These are phyloP conservation scores for Eospalax fontanierii DNA, from an alignment of 2,797 vertebrate species.

Conservation along the genomic window DNA sequence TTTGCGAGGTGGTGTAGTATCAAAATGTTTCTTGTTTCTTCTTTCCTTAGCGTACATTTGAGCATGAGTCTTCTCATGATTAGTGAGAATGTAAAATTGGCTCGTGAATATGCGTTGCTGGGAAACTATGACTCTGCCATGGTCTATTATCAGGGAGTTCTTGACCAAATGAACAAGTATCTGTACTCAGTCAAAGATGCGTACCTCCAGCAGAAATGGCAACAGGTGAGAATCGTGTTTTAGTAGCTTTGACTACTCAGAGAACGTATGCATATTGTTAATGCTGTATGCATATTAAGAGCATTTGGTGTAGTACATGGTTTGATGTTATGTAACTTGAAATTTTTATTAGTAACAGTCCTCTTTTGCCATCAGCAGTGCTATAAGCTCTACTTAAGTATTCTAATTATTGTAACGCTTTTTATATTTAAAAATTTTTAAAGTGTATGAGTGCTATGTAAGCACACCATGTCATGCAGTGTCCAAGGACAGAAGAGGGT, in stretches of 20 bases:
- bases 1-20: constrained; percentile 46
- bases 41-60: constrained; percentile 85
- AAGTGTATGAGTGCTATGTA: too few relatives aligned
- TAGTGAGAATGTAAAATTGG: constrained; percentile 97
- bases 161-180: constrained; percentile 97
- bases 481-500: too few relatives aligned
- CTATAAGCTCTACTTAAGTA: too few relatives aligned
- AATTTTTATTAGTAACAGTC: constrained; percentile 28
- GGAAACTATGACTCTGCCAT: constrained; percentile 98
- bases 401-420: too few relatives aligned
- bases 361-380: not conserved
- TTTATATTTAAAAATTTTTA: too few relatives aligned
- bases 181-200: constrained; percentile 93
- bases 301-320: not conserved
- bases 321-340: constrained; percentile 39
- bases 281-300: not conserved
- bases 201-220: constrained; percentile 95
- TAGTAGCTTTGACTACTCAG: constrained; percentile 24
- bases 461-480: too few relatives aligned
- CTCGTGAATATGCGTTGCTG: constrained; percentile 97
- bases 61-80: constrained; percentile 98
- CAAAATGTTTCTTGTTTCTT: constrained; percentile 46
- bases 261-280: not conserved
- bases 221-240: constrained; percentile 92
- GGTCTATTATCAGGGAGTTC: constrained; percentile 96